Evolutionary conservation across 1,140 invertebrate genomes (phyloP), one percentile per base, ranked within the genome.

Genomic region (Pararge aegeria): DNA sequence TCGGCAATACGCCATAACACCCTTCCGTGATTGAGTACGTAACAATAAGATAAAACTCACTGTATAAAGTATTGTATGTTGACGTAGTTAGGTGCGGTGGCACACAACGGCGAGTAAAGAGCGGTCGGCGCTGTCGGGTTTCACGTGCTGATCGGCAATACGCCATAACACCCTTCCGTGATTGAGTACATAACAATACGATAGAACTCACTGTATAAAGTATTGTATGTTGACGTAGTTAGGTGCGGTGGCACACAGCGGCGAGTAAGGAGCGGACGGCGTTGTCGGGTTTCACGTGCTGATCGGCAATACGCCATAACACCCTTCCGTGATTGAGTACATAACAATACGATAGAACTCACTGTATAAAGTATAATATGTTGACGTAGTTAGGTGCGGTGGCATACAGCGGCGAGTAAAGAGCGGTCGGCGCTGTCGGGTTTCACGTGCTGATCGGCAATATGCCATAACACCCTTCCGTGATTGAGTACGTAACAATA

Each of bases 151-250:
- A 90, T 70, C 42, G 92, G 90, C 70, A 93, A 73, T 40, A 92
- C 90, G n/a, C n/a, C n/a, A n/a, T n/a, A n/a, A n/a, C n/a, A n/a
- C n/a, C n/a, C n/a, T n/a, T n/a, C n/a, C n/a, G n/a, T n/a, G n/a
- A n/a, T n/a, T n/a, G n/a, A n/a, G n/a, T n/a, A n/a, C n/a, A n/a
- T n/a, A n/a, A n/a, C n/a, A n/a, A n/a, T n/a, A n/a, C n/a, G n/a
- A n/a, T n/a, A n/a, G n/a, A n/a, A n/a, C n/a, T n/a, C n/a, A 96
- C 94, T 95, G 92, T 76, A 97, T 93, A 73, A 97, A 97, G 83
- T 96, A 97, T 79, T 97, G 95, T 89, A 97, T 97, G 86, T 97
- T 97, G 79, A 97, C 95, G 89, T 97, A 97, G 89, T 96, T 97
- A 61, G 94, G 94, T 52, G 93, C 93, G 80, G 94, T 92, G 65